Evolutionary conservation across 2,113 vertebrate genomes (phyloP).

Genomic region (Herpailurus yagouaroundi): DNA sequence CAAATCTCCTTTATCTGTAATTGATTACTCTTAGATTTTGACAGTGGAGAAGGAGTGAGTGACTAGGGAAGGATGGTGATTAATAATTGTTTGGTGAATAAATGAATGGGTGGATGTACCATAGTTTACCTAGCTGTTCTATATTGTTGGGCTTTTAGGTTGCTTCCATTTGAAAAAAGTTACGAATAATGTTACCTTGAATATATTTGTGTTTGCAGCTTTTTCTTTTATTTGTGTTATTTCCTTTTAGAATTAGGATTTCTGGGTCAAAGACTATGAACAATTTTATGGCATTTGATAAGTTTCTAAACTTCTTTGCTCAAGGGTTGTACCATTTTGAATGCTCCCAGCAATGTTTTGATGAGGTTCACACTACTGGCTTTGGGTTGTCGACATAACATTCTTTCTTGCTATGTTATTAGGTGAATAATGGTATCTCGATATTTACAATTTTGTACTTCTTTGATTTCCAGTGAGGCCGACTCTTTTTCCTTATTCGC

Average conservation of each 20-base stretch:
- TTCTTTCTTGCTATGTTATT: not conserved
- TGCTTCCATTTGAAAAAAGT: not conserved
- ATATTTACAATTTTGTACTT: not conserved
- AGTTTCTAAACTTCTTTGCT: constrained; percentile 26
- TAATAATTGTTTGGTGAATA: not conserved
- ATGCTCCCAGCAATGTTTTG: not conserved
- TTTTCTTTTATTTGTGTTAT: constrained; percentile 3
- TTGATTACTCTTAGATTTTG: not conserved
- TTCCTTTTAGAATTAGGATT: constrained; percentile 23
- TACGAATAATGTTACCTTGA: not conserved
- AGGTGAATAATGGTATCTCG: not conserved
- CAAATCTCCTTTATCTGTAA: not conserved
- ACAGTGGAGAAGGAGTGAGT: not conserved
- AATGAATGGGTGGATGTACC: not conserved
- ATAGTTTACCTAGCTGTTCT: not conserved
- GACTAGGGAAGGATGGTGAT: not conserved
- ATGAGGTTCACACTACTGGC: not conserved
- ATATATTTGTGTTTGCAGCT: not conserved
- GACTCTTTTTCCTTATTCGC: not conserved
- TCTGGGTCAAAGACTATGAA: not conserved
- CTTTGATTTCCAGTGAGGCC: not conserved
- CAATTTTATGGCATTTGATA: not conserved
- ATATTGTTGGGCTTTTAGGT: not conserved
- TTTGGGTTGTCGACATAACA: not conserved
- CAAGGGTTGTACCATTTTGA: not conserved